Evolutionary conservation across 2,797 vertebrate species (phyloP).

Genomic region (Calcarius lapponicus): DNA sequence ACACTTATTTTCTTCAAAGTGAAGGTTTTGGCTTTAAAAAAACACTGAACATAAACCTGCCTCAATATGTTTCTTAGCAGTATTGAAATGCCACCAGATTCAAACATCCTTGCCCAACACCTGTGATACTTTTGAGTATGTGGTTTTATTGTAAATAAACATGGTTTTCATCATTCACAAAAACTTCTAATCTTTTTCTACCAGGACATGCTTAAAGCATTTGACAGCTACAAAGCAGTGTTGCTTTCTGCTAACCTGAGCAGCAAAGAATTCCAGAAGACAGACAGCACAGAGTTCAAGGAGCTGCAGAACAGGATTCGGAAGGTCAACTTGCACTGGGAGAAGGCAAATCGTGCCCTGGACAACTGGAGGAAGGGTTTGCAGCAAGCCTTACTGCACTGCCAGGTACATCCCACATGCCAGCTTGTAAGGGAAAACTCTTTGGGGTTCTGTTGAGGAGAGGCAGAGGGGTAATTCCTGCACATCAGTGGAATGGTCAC

Average conservation of each 20-base stretch:
- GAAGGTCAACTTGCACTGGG: slow-evolving; percentile 86
- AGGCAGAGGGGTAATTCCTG: background rate
- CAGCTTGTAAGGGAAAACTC: background rate
- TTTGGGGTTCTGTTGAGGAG: background rate
- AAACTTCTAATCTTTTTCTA: background rate
- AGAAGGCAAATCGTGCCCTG: slow-evolving; percentile 74
- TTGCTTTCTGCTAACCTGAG: slow-evolving; percentile 85
- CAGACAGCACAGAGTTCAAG: slow-evolving; percentile 72
- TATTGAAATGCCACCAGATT: background rate
- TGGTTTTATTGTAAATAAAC: background rate
- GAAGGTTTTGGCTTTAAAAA: background rate
- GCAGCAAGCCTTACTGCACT: slow-evolving; percentile 80
- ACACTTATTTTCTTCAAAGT: background rate
- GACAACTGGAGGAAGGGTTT: slow-evolving; percentile 84
- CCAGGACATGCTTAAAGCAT: slow-evolving; percentile 86
- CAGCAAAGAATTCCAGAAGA: slow-evolving; percentile 78
- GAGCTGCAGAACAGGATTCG: slow-evolving; percentile 81
- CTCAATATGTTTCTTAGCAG: background rate
- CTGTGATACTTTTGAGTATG: background rate
- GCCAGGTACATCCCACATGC: slow-evolving; percentile 79
- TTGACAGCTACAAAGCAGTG: slow-evolving; percentile 86
- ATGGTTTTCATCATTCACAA: background rate
- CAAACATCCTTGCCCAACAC: background rate
- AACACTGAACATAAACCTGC: background rate
- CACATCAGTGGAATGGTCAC: background rate